Evolutionary conservation across 2,797 vertebrate genomes (phyloP), one percentile per base, ranked within the genome.

Genomic region (Micromesistius poutassou): DNA sequence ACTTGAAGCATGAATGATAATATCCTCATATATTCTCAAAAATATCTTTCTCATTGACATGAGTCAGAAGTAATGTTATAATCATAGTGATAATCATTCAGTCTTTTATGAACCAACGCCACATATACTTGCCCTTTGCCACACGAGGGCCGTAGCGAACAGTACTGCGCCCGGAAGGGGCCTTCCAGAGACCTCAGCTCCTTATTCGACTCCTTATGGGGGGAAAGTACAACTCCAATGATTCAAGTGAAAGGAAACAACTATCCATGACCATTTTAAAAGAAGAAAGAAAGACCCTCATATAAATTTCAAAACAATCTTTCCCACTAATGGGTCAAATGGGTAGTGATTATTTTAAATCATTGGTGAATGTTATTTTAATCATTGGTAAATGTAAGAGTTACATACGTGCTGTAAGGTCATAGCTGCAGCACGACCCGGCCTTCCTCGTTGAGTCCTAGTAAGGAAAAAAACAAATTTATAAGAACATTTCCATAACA

Each of bases 341-440:
- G 93, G 93, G 94, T 92, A 94, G 93, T 94, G 93, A 93, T 92
- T 91, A 86, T 0, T 90, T 81, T 94, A n/a, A 93, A 94, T 94
- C 93, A 93, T 90, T 91, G 93, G 94, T 92, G 91, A 66, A n/a
- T n/a, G 19, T 55, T n/a, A n/a, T n/a, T 90, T 81, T 94, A 93
- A 94, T 94, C 93, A 93, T 90, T 91, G 93, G 94, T 92, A 91
- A 66, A n/a, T n/a, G 19, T 55, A n/a, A 35, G 33, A 35, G 7
- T 35, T 35, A 1, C n/a, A 66, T 10, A 66, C 55, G n/a, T n/a
- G 8, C 50, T 1, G 19, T 66, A 9, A 2, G n/a, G 10, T 28
- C 55, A 62, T 16, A 62, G 1, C 62, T 28, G 62, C 62, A 68
- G 62, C 9, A 12, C 62, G 8, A 6, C 4, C 25, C 25, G 2